Base-by-base conservation (phyloP, 2,888 invertebrate genomes). In the Geophilus truncorum region DNA sequence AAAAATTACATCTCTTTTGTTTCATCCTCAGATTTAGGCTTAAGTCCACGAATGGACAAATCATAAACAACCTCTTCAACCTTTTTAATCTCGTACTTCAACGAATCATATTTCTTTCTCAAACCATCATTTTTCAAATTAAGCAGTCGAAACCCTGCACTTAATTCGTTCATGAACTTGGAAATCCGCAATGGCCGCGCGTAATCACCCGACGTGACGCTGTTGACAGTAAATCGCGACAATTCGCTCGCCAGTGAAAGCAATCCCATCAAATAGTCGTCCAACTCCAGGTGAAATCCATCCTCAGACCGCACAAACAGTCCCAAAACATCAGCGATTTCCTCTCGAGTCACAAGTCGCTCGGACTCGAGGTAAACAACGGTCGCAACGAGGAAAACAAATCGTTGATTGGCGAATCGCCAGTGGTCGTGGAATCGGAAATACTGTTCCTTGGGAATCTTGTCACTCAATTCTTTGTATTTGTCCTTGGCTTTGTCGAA, bases 1-100 rank as follows among this genome's bases (percentile, higher is more conserved):
- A 23, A 57, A 57, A 18, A 23, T 62, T 25, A 62, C 28, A 25
- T 25, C 9, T 10, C 28, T 10, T 25, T 25, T n/a, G 4, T 28
- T 18, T 25, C 23, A 7, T 21, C 77, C 10, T 18, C 77, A 9
- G 9, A 15, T 57, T 62, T 75, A 62, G 82, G 81, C 76, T 81
- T 83, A 7, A 95, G 88, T 0, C 94, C 94, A 28, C 95, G 89
- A 83, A 95, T 93, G 82, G 93, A 93, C 57, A 96, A 90, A 85
- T 96, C 95, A 85, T 95, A 95, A 0, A 94, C 94, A 0, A 96
- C 93, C 86, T 95, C 95, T 86, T 97, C 97, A 18, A 96, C 94
- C 87, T 96, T 97, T 87, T 96, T 96, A 25, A 96, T 92, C 85
- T 96, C 96, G 85, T 97, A 97, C 83, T 89, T 89, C 62, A 88